Evolutionary conservation across 1,140 invertebrate genomes (phyloP).

Genomic region (Dufourea novaeangliae): DNA sequence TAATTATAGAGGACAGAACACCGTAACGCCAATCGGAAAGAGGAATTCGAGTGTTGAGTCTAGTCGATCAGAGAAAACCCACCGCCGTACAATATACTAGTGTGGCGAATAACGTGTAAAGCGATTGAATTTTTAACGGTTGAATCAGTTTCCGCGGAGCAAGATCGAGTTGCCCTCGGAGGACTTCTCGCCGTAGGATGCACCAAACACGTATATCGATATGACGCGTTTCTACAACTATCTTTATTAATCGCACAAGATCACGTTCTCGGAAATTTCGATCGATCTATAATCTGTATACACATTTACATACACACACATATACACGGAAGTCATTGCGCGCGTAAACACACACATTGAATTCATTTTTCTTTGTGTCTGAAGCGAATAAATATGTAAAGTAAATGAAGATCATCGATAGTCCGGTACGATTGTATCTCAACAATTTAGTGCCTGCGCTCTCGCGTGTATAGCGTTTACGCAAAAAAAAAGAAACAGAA

Average conservation of each 20-base stretch:
- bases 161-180: background rate
- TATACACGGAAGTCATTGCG: background rate
- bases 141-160: background rate
- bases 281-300: background rate
- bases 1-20: background rate
- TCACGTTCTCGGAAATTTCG: background rate
- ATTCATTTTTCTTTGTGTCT: background rate
- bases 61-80: too few species aligned
- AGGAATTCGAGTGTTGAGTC: too few species aligned
- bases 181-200: background rate
- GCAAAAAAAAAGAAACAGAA: background rate
- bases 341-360: background rate
- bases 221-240: slow-evolving; percentile 25
- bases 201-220: slow-evolving; percentile 13
- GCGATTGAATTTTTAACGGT: background rate
- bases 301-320: background rate
- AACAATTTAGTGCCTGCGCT: slow-evolving; percentile 69
- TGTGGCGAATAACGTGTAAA: too few species aligned
- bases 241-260: slow-evolving; percentile 34
- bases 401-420: slow-evolving; percentile 40
- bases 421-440: slow-evolving; percentile 63
- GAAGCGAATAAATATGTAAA: slow-evolving; percentile 5
- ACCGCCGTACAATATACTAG: too few species aligned
- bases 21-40: too few species aligned
- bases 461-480: slow-evolving; percentile 55